These are phyloP conservation scores for Adelosebastes latens DNA, from an alignment of 2,797 vertebrate species.

Conservation along the genomic window DNA sequence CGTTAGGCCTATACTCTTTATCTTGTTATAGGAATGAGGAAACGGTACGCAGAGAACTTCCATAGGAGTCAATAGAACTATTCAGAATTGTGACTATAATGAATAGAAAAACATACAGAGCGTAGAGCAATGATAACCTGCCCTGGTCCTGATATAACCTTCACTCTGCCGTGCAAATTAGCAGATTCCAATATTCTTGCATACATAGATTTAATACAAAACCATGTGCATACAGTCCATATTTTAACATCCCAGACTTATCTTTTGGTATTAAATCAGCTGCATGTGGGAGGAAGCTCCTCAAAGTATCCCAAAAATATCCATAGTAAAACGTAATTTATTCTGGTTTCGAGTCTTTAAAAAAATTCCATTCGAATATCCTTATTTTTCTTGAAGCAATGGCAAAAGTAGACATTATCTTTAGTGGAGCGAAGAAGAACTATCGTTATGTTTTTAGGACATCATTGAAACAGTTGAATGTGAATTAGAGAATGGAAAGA, in stretches of 20 bases:
- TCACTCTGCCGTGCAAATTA: background rate
- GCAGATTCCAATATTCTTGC: background rate
- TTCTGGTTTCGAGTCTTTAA: slow-evolving; percentile 11
- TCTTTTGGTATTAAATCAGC: slow-evolving; percentile 33
- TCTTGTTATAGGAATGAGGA: too few relatives aligned
- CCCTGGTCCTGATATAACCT: background rate
- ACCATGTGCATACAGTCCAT: background rate
- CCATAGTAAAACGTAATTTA: slow-evolving; percentile 27
- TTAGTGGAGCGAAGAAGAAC: background rate
- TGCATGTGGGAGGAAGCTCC: slow-evolving; percentile 2
- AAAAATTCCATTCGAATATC: slow-evolving; percentile 6
- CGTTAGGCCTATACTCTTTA: too few relatives aligned
- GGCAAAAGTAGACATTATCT: slow-evolving; percentile 5
- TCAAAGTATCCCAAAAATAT: slow-evolving; percentile 25
- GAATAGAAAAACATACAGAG: background rate
- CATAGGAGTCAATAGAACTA: background rate
- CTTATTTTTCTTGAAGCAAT: slow-evolving; percentile 4
- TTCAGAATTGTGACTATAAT: background rate
- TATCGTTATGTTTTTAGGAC: background rate
- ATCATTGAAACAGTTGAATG: background rate
- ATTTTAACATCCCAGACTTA: slow-evolving; percentile 19
- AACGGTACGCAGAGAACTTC: too few relatives aligned
- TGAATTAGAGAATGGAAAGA: background rate
- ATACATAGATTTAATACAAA: background rate
- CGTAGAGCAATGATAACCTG: background rate